A percentile compares a stretch with the other conserved stretches of the same genome.
Evolutionary conservation across 2,888 invertebrate species (phyloP).

Genomic region (Biston stratarius): DNA sequence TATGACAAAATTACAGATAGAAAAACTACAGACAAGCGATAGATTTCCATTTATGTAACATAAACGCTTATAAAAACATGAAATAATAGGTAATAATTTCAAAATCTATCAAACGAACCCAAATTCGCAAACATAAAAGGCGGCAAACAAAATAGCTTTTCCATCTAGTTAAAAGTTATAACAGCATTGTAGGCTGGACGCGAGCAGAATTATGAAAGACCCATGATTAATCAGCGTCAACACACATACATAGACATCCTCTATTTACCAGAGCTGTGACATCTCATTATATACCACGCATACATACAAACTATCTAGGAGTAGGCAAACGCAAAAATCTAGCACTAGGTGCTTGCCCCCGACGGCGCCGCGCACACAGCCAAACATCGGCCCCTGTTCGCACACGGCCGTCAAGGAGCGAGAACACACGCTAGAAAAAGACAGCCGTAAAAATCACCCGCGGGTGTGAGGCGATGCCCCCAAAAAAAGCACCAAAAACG

Average conservation of each 20-base stretch:
- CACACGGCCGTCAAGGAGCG: slow-evolving; percentile 65
- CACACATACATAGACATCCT: slow-evolving; percentile 72
- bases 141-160: slow-evolving; percentile 33
- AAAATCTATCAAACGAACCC: slow-evolving; percentile 1
- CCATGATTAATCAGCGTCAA: slow-evolving; percentile 80
- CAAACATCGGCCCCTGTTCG: slow-evolving; percentile 49
- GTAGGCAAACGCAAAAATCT: slow-evolving; percentile 85
- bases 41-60: too few relatives aligned
- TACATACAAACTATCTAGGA: slow-evolving; percentile 78
- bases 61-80: too few relatives aligned
- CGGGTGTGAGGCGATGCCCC: slow-evolving; percentile 85
- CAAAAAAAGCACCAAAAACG: slow-evolving; percentile 87
- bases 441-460: slow-evolving; percentile 84
- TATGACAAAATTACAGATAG: too few relatives aligned
- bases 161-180: slow-evolving; percentile 45
- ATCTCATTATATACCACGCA: slow-evolving; percentile 80
- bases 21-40: too few relatives aligned
- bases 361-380: slow-evolving; percentile 57
- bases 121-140: slow-evolving; percentile 18
- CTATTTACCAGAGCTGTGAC: slow-evolving; percentile 80
- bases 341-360: slow-evolving; percentile 81
- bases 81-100: too few relatives aligned
- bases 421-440: slow-evolving; percentile 82
- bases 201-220: slow-evolving; percentile 68
- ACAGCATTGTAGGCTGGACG: slow-evolving; percentile 37